These are phyloP conservation scores for Agrilus planipennis DNA, from an alignment of 1,140 invertebrate genomes.

Conservation along the genomic window DNA sequence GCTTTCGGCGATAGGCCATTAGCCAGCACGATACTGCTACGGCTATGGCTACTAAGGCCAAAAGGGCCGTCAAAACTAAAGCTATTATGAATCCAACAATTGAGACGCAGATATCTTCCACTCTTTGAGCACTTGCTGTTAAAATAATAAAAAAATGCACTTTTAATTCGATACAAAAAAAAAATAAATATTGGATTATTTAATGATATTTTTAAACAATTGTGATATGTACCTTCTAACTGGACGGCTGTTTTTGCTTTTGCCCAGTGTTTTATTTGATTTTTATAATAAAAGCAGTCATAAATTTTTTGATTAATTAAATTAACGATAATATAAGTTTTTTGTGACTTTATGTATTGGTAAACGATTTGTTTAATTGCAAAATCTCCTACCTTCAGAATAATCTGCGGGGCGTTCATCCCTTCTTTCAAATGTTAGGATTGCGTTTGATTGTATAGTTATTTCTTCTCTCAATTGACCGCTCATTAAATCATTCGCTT, in stretches of 20 bases:
- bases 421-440: constrained; percentile 75
- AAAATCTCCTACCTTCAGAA: constrained; percentile 48
- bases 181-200: too few relatives aligned
- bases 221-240: too few relatives aligned
- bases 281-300: too few relatives aligned
- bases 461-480: constrained; percentile 86
- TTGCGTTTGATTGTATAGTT: constrained; percentile 82
- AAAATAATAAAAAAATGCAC: constrained; percentile 35
- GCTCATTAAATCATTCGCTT: constrained; percentile 48
- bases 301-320: too few relatives aligned
- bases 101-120: constrained; percentile 84
- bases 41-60: constrained; percentile 84
- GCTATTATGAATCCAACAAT: constrained; percentile 87
- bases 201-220: too few relatives aligned
- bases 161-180: too few relatives aligned
- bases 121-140: constrained; percentile 50
- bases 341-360: too few relatives aligned
- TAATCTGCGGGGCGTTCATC: constrained; percentile 57
- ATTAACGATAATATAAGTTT: too few relatives aligned
- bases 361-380: too few relatives aligned
- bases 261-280: too few relatives aligned
- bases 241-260: too few relatives aligned
- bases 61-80: constrained; percentile 77
- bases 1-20: constrained; percentile 79
- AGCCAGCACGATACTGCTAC: constrained; percentile 91